Evolutionary conservation across 2,888 invertebrate genomes (phyloP).

Genomic region (Drosophila ochracea): DNA sequence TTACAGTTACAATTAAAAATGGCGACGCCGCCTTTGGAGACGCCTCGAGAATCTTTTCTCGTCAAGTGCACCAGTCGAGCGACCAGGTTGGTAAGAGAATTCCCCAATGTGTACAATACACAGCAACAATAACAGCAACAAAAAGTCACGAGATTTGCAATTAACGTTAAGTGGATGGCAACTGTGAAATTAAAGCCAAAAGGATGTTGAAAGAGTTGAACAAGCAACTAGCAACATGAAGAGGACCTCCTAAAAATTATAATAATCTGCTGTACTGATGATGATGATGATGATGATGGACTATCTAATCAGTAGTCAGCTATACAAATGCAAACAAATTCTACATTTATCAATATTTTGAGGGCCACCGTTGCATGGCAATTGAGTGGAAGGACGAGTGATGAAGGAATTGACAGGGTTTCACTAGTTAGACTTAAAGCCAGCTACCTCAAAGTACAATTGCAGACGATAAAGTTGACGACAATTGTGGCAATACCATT

Average conservation of each 20-base stretch:
- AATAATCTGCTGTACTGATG: not conserved
- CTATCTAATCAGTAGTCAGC: not conserved
- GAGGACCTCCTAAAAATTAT: not conserved
- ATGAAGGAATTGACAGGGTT: not conserved
- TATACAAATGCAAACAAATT: not conserved
- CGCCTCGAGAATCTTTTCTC: conserved; percentile 45
- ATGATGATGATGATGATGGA: not conserved
- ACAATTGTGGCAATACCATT: conserved; percentile 84
- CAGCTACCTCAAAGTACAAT: conserved; percentile 83
- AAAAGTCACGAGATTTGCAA: conserved; percentile 53
- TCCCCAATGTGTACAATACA: conserved; percentile 7
- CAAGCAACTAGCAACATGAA: not conserved
- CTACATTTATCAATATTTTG: not conserved
- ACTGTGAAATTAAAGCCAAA: conserved; percentile 3
- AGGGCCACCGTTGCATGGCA: conserved; percentile 20
- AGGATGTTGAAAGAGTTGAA: not conserved
- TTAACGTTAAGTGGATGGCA: conserved; percentile 59
- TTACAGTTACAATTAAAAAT: conserved; percentile 81
- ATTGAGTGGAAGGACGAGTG: not conserved
- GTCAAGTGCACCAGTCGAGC: conserved; percentile 29
- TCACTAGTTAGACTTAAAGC: conserved; percentile 10
- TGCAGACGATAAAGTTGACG: conserved; percentile 83
- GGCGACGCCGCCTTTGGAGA: conserved; percentile 55
- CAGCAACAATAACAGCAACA: conserved; percentile 14
- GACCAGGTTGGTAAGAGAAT: conserved; percentile 4